Evolutionary conservation across 2,888 invertebrate genomes (phyloP).

Genomic region (Proisotoma minuta): DNA sequence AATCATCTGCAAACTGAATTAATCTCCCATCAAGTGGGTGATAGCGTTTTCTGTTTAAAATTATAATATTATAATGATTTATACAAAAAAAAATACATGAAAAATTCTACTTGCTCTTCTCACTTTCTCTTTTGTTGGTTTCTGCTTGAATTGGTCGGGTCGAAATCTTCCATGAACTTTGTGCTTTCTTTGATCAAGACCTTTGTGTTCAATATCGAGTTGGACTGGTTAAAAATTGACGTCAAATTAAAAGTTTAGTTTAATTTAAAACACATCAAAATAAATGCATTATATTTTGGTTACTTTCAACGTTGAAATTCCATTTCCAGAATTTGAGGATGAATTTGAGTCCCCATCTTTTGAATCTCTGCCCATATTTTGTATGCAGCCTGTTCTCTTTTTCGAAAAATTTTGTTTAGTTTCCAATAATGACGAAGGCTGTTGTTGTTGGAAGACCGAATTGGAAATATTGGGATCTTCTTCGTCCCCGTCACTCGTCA

Average conservation of each 20-base stretch:
- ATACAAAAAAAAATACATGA: background rate
- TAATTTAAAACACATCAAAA: too few relatives aligned
- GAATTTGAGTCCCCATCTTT: too few relatives aligned
- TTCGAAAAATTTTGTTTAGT: too few relatives aligned
- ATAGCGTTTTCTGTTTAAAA: conserved; percentile 21
- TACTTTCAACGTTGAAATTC: too few relatives aligned
- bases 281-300: too few relatives aligned
- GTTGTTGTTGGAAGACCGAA: too few relatives aligned
- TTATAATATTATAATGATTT: background rate
- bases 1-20: conserved; percentile 27
- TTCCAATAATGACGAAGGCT: too few relatives aligned
- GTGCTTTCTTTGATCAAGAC: conserved; percentile 20
- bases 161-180: conserved; percentile 36
- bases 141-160: conserved; percentile 20
- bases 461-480: too few relatives aligned
- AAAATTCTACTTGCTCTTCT: background rate
- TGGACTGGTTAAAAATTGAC: too few relatives aligned
- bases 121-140: conserved; percentile 24
- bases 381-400: background rate
- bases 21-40: conserved; percentile 19
- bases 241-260: too few relatives aligned
- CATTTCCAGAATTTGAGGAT: too few relatives aligned
- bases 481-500: too few relatives aligned
- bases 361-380: background rate
- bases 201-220: background rate